Evolutionary conservation across 2,113 vertebrate species (phyloP).

Genomic region (Galeopterus variegatus): DNA sequence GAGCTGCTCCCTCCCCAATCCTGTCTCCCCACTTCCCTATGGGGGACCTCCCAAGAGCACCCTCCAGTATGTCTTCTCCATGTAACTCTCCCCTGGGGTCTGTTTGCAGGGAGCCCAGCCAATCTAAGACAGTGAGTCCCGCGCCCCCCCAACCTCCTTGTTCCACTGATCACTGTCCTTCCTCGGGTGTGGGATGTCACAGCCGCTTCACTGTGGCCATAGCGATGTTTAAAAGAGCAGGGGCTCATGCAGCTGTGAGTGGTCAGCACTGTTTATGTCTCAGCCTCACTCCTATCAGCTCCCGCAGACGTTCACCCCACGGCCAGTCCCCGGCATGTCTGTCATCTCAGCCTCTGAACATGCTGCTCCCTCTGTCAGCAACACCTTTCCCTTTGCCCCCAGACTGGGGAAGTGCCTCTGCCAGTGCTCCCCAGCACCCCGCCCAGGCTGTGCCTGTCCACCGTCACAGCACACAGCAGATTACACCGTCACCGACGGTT

Average conservation of each 20-base stretch:
- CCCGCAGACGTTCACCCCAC: not conserved
- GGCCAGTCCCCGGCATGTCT: not conserved
- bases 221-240: not conserved
- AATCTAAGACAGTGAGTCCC: not conserved
- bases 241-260: not conserved
- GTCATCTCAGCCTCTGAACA: not conserved
- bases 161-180: not conserved
- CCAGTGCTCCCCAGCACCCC: fast-evolving
- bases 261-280: no score
- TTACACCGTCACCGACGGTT: no score
- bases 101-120: not conserved
- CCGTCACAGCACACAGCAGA: no score
- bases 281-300: not conserved
- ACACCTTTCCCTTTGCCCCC: not conserved
- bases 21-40: not conserved
- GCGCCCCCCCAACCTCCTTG: no score
- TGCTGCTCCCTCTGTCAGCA: not conserved
- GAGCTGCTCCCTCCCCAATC: not conserved
- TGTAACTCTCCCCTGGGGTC: not conserved
- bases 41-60: not conserved
- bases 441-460: fast-evolving
- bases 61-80: not conserved
- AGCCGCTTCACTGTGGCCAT: not conserved
- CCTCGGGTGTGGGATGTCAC: not conserved
- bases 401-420: not conserved